Base-by-base conservation (phyloP, 2,797 vertebrate genomes). In the Cynodonichthys magdalenae region DNA sequence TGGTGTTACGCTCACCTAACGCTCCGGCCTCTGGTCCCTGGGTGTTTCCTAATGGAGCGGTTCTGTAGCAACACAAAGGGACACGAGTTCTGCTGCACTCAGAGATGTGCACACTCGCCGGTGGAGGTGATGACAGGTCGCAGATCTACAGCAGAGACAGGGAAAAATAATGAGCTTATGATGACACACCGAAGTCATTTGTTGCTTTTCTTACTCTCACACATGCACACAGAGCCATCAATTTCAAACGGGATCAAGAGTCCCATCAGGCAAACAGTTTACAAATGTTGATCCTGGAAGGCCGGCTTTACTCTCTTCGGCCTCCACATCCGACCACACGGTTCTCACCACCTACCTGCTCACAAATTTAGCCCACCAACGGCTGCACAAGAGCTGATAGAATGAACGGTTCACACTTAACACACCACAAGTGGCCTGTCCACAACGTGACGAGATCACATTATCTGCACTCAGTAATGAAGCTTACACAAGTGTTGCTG, bases 81-180 rank as follows among this genome's bases (percentile, higher is more conserved):
- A 89, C 85, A 88, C 74, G 74, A 73, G 75, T 68, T 77, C 75
- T 3, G 70, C 83, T 85, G 81, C 41, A 71, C 52, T 63, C 71
- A 69, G 49, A 79, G 19, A 3, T 55, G 76, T 77, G 64, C 49
- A 59, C 72, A 66, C 79, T 68, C 14, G 41, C 82, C 57, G 72
- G 49, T 69, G 76, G 83, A 87, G 84, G 87, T 86, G 89, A 86
- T 87, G 89, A 82, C 81, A 92, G 90, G 93, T 94, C 76, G 72
- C 90, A 83, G 94, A 95, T 78, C 86, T 95, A 93, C 92, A 92
- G 93, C 94, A 94, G 93, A 94, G 93, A 93, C 24, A 10, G 31
- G 73, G 86, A 80, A 89, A 88, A 85, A 89, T 90, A 90, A 91
- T 91, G 88, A 90, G 85, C 79, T 86, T 84, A 87, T 86, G 87